These are phyloP conservation scores for Drosophila teissieri DNA, from an alignment of 1,140 invertebrate genomes.

Conservation along the genomic window DNA sequence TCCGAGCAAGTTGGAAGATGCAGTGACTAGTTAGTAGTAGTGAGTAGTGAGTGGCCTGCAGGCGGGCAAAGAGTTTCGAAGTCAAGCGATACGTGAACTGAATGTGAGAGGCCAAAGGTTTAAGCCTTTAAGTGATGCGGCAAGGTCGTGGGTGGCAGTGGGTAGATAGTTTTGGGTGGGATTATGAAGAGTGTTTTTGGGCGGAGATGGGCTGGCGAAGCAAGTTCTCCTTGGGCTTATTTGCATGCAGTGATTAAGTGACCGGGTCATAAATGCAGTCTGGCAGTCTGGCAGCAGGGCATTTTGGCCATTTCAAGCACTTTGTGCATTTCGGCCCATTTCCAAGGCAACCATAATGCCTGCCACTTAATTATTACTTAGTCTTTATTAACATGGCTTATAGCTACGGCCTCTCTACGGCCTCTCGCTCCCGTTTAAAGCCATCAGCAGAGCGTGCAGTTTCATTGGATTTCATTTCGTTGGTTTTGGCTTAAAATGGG, in stretches of 20 bases:
- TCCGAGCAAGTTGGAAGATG: constrained; percentile 13
- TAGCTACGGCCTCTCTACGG: constrained; percentile 22
- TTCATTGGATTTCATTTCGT: constrained; percentile 4
- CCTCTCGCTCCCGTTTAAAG: constrained; percentile 48
- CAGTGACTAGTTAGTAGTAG: too few relatives aligned
- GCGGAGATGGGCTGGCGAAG: not conserved
- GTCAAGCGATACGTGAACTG: constrained; percentile 21
- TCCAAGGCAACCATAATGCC: constrained; percentile 41
- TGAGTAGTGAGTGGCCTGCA: not conserved
- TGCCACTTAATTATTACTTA: constrained; percentile 59
- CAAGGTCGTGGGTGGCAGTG: constrained; percentile 7
- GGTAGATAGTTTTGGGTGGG: not conserved
- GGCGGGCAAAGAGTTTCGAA: constrained; percentile 2
- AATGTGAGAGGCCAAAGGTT: constrained; percentile 11
- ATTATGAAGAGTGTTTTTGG: constrained; percentile 1
- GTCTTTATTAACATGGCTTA: constrained; percentile 51
- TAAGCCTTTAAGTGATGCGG: constrained; percentile 32
- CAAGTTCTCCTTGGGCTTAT: constrained; percentile 10
- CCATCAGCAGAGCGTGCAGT: constrained; percentile 46
- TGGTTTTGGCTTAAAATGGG: constrained; percentile 1
- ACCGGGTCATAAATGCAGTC: constrained; percentile 38
- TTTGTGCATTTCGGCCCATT: not conserved
- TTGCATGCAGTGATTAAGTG: constrained; percentile 58
- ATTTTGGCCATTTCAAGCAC: not conserved
- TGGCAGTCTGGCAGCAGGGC: not conserved